Evolutionary conservation across 2,888 invertebrate genomes (phyloP), one percentile per base, ranked within the genome.

Genomic region (Pelosia muscerda): DNA sequence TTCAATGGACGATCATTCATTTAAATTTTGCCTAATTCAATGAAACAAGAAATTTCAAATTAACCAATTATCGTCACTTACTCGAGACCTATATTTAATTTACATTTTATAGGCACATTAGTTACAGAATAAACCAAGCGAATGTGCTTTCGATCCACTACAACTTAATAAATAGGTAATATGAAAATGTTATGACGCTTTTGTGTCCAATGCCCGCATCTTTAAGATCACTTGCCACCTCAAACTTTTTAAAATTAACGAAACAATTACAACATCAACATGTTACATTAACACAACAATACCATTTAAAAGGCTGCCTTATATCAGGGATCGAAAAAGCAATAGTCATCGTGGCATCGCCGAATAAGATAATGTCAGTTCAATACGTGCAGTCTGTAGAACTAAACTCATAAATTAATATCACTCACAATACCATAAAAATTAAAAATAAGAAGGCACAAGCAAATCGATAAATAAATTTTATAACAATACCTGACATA

Each of bases 51-150:
- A 91, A 90, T 88, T 92, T 88, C 76, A 87, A 91, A 89, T 87
- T 81, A 92, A 90, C 88, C 89, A 87, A 89, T 91, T 86, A 87
- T 89, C 87, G 88, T 92, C 90, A 89, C 91, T 91, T 92, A 91
- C 86, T 91, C 89, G 78, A 92, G 90, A 91, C 92, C 94, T 94
- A 93, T 91, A 87, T 88, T 91, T 93, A 94, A 89, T 93, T 94
- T 93, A 93, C 89, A 93, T 91, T 63, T 93, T 93, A 94, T 93
- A 94, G 94, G 94, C 94, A 94, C 94, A 94, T 93, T 90, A 93
- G 94, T 94, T 93, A 92, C 88, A 91, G 89, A 92, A 92, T 90
- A 92, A 94, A 92, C 89, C 89, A 93, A 92, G 92, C 92, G 83
- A 92, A 89, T 88, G 92, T 93, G 93, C 92, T 92, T 90, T 87